Conservation (phyloP, 1,140 invertebrate genomes). For the Thalassaphorura encarpata region DNA sequence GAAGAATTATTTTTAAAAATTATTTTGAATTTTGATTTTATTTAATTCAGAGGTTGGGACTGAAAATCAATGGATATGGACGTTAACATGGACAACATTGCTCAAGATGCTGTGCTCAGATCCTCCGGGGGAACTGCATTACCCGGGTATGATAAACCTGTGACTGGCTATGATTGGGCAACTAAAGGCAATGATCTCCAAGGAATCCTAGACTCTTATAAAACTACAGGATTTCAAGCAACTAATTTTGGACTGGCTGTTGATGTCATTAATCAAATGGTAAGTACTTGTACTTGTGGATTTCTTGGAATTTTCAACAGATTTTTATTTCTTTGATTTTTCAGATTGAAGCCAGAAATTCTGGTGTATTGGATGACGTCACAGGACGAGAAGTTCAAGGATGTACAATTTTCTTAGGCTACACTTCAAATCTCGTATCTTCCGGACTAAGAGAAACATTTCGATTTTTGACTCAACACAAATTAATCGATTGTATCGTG, state of each 20-base stretch:
- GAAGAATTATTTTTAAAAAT: too few relatives aligned
- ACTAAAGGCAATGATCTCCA: constrained; percentile 83
- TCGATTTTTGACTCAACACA: constrained; percentile 78
- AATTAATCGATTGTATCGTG: constrained; percentile 89
- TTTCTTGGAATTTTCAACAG: neutral
- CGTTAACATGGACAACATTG: too few relatives aligned
- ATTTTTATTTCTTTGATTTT: neutral
- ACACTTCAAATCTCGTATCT: constrained; percentile 96
- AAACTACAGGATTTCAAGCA: constrained; percentile 86
- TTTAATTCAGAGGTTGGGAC: too few relatives aligned
- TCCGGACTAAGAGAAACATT: constrained; percentile 88
- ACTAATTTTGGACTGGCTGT: constrained; percentile 87
- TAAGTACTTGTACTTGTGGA: constrained; percentile 43
- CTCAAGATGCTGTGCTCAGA: too few relatives aligned
- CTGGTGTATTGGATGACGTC: constrained; percentile 30
- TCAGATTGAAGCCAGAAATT: constrained; percentile 28
- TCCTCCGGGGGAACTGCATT: too few relatives aligned
- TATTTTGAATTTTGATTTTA: too few relatives aligned
- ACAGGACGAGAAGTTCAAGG: constrained; percentile 39
- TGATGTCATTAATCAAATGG: constrained; percentile 86
- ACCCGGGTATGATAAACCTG: constrained; percentile 7
- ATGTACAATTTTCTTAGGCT: constrained; percentile 96
- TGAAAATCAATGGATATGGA: too few relatives aligned
- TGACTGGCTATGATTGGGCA: constrained; percentile 78
- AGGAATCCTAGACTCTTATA: constrained; percentile 67